Conservation (phyloP, 2,113 vertebrate species). For the Myotis davidii region DNA sequence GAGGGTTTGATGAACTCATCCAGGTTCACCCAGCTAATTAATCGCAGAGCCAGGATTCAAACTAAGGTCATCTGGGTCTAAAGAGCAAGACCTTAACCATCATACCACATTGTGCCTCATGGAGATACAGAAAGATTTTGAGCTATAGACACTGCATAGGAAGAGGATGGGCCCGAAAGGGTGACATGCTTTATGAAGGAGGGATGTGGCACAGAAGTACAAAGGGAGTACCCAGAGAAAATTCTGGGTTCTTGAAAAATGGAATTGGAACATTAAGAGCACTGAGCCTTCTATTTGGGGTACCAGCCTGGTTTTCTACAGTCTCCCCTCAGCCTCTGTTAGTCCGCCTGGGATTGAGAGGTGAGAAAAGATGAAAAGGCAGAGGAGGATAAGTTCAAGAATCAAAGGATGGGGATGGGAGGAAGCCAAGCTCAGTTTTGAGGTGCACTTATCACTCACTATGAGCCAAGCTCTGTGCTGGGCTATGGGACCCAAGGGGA, state of each 20-base stretch:
- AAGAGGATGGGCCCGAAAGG: neutral
- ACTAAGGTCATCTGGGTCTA: neutral
- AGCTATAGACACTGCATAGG: neutral
- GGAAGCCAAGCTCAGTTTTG: neutral
- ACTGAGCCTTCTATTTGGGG: neutral
- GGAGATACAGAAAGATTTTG: neutral
- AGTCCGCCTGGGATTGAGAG: neutral
- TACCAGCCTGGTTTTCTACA: neutral
- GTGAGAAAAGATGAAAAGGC: neutral
- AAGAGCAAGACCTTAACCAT: neutral
- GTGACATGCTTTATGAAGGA: neutral
- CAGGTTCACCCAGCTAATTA: neutral
- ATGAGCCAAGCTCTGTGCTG: neutral
- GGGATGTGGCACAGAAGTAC: neutral
- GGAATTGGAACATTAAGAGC: neutral
- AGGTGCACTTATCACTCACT: neutral
- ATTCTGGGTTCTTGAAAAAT: neutral
- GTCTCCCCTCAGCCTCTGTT: neutral
- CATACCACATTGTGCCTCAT: fast-evolving
- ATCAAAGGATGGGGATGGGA: neutral
- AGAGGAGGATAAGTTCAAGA: neutral
- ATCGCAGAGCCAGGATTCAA: neutral
- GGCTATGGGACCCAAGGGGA: neutral
- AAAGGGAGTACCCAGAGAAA: neutral
- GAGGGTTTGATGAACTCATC: neutral